Evolutionary conservation across 2,113 vertebrate genomes (phyloP).

Genomic region (Formicarius rufipectus): DNA sequence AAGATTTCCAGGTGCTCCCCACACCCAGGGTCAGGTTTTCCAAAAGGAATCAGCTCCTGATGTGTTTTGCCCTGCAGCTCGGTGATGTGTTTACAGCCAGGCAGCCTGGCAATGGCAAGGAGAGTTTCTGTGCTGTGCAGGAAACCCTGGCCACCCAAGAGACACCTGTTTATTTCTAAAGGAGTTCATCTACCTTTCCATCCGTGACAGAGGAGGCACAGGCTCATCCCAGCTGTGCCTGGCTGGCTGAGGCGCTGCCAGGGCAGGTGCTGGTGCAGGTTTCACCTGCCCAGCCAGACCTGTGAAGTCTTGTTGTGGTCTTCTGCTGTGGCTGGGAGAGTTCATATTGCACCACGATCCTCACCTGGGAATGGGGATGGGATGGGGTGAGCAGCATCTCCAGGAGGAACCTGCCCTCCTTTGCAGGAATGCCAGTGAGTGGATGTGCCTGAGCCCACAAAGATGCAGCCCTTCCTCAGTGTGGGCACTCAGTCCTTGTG

Average conservation of each 20-base stretch:
- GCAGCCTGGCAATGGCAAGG: background rate
- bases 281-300: background rate
- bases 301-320: background rate
- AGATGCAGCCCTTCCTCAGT: background rate
- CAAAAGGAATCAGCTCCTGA: background rate
- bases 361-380: background rate
- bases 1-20: slow-evolving; percentile 45
- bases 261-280: background rate
- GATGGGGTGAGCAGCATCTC: background rate
- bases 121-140: background rate
- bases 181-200: background rate
- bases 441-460: background rate
- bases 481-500: background rate
- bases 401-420: background rate
- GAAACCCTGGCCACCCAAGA: background rate
- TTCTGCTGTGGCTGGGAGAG: background rate
- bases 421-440: background rate
- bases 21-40: slow-evolving; percentile 19
- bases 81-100: background rate
- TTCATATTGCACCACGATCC: background rate
- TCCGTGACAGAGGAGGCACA: background rate
- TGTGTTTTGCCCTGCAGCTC: background rate
- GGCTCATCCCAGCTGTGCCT: background rate
- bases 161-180: background rate
- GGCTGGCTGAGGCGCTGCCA: background rate